phyloP scores from a whole-genome alignment of 1,140 invertebrate species.

The Melitaea cinxia region DNA sequence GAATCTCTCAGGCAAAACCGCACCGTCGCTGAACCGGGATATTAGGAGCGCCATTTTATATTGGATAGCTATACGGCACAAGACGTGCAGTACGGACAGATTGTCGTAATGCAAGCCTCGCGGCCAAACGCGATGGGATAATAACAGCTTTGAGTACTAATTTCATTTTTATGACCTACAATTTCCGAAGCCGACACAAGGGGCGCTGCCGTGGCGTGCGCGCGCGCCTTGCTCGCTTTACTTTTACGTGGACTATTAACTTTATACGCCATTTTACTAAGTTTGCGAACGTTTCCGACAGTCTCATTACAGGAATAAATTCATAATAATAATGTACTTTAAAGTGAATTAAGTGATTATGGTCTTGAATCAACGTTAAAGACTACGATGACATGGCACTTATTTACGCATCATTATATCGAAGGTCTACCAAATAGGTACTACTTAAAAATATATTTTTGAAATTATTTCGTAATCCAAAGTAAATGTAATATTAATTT shows the following conservation, averaged over 20 bases:
- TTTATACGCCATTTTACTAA: conserved; percentile 80
- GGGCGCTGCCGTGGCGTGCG: conserved; percentile 79
- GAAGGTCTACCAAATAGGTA: conserved; percentile 50
- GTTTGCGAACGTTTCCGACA: conserved; percentile 75
- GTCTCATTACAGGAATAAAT: conserved; percentile 73
- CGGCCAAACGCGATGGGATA: conserved; percentile 82
- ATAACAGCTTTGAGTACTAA: conserved; percentile 83
- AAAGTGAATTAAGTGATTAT: conserved; percentile 77
- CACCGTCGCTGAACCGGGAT: conserved; percentile 74
- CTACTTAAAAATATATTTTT: conserved; percentile 24
- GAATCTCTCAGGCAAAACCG: conserved; percentile 75
- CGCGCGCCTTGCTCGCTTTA: conserved; percentile 64
- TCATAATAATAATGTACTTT: conserved; percentile 73
- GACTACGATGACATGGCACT: conserved; percentile 71
- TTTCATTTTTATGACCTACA: conserved; percentile 83
- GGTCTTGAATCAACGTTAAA: conserved; percentile 66
- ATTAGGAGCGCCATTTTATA: conserved; percentile 81
- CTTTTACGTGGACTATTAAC: conserved; percentile 79
- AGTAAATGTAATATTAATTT: conserved; percentile 48
- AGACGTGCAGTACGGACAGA: conserved; percentile 81
- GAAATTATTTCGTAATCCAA: conserved; percentile 49
- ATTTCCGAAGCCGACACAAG: conserved; percentile 81
- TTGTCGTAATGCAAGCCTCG: conserved; percentile 80
- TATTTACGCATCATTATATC: conserved; percentile 63
- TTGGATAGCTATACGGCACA: conserved; percentile 78